phyloP scores from a whole-genome alignment of 2,888 invertebrate genomes.

The Acanthosoma haemorrhoidale region DNA sequence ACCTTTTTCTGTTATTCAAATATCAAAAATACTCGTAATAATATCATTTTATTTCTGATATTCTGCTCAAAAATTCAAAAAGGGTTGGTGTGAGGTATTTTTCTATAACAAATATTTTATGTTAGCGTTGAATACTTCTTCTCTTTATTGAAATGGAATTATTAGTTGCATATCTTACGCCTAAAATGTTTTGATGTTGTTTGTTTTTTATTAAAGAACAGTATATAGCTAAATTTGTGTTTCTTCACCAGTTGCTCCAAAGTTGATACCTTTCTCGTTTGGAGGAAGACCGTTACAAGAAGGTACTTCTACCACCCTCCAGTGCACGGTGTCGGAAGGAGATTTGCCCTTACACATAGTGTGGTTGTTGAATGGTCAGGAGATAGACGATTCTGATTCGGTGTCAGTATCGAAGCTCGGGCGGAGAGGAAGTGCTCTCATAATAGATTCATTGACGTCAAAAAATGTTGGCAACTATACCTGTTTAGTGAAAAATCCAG shows the following conservation, averaged over 20 bases:
- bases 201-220: no score
- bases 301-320: constrained; percentile 44
- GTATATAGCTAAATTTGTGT: not conserved
- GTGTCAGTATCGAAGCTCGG: constrained; percentile 38
- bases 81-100: not conserved
- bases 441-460: constrained; percentile 35
- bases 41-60: not conserved
- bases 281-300: constrained; percentile 43
- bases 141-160: not conserved
- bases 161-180: not conserved
- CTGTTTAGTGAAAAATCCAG: constrained; percentile 64
- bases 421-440: constrained; percentile 43
- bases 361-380: constrained; percentile 54
- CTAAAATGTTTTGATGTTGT: not conserved
- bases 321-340: constrained; percentile 48
- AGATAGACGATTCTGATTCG: constrained; percentile 37
- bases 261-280: constrained; percentile 42
- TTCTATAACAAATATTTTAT: no score
- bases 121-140: not conserved
- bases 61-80: no score
- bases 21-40: no score
- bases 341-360: constrained; percentile 44
- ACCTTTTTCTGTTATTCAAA: no score
- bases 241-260: constrained; percentile 38
- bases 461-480: constrained; percentile 58